Percentiles rank a stretch among this genome's conserved stretches.
phyloP scores from a whole-genome alignment of 2,113 vertebrate species.

The Leptobrachium leishanense region DNA sequence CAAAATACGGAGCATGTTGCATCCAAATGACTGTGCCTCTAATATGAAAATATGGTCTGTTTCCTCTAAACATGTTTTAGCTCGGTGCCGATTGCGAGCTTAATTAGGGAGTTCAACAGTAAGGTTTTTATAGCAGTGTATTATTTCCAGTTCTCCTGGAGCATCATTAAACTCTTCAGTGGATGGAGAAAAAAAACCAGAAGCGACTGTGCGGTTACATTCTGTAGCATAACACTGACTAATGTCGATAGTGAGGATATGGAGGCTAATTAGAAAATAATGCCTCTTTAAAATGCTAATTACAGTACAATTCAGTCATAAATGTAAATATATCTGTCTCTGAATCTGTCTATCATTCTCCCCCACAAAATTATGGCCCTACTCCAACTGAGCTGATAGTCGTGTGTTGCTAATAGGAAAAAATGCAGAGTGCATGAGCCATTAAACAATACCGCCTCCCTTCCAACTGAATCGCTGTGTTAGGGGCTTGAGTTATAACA shows the following conservation, averaged over 20 bases:
- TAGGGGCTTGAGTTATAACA: too few relatives aligned
- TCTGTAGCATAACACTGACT: not conserved
- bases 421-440: too few relatives aligned
- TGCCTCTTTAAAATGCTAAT: not conserved
- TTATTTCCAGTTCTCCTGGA: slow-evolving; percentile 4
- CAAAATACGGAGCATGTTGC: not conserved
- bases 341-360: too few relatives aligned
- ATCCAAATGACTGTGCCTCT: slow-evolving; percentile 25
- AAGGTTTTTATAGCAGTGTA: slow-evolving; percentile 2
- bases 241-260: not conserved
- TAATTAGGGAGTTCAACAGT: slow-evolving; percentile 21
- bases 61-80: slow-evolving; percentile 20
- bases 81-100: not conserved
- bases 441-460: too few relatives aligned
- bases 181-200: not conserved
- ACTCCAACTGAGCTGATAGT: too few relatives aligned
- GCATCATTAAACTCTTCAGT: slow-evolving; percentile 21
- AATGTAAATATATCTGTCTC: too few relatives aligned
- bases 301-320: not conserved
- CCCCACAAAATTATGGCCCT: too few relatives aligned
- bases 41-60: slow-evolving; percentile 20
- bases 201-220: not conserved
- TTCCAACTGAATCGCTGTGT: too few relatives aligned
- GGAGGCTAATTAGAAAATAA: not conserved
- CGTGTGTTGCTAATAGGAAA: too few relatives aligned